Evolutionary conservation across 2,113 vertebrate genomes (phyloP), one percentile per base, ranked within the genome.

Genomic region (Petrocephalus microphthalmus): DNA sequence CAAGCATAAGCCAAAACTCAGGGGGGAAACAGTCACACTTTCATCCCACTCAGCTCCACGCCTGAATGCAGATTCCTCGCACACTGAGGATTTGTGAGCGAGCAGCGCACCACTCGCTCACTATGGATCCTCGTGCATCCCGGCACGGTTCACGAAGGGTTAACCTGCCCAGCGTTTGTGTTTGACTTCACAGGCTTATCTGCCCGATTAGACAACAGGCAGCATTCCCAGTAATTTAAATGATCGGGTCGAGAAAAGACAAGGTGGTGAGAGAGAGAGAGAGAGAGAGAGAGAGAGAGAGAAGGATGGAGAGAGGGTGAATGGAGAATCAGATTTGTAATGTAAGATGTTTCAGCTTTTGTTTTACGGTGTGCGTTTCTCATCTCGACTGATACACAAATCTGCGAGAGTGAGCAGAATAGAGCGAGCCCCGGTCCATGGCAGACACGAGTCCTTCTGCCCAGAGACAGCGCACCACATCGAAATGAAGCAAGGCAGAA

Each of bases 181-280:
- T n/a, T 83, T 83, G 42, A 45, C 42, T 83, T 49, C 45, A 83
- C 22, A n/a, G 81, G 45, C 81, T 83, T n/a, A 83, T 83, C 45
- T 83, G 81, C 22, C 81, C 3, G 81, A 83, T 83, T 83, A 83
- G 81, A n/a, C 81, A 83, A 83, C 45, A 49, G 42, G 81, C 37
- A 47, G 17, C 37, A 22, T 83, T 83, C 45, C 19, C 81, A n/a
- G 81, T n/a, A 15, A 49, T 22, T 47, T 47, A 83, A 83, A 84
- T n/a, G 52, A 7, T 81, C 11, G 20, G 19, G 19, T 37, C 7
- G 47, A 53, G 51, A 54, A 49, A 78, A 13, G 37, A 25, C 5
- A 45, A 5, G 33, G n/a, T 29, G 2, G n/a, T 25, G 64, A 87
- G 54, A 87, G 67, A 37, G 15, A 84, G 0, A 82, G 33, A 82